These are phyloP conservation scores for Quadroppia sp. DNA, from an alignment of 2,888 invertebrate species.

Conservation along the genomic window DNA sequence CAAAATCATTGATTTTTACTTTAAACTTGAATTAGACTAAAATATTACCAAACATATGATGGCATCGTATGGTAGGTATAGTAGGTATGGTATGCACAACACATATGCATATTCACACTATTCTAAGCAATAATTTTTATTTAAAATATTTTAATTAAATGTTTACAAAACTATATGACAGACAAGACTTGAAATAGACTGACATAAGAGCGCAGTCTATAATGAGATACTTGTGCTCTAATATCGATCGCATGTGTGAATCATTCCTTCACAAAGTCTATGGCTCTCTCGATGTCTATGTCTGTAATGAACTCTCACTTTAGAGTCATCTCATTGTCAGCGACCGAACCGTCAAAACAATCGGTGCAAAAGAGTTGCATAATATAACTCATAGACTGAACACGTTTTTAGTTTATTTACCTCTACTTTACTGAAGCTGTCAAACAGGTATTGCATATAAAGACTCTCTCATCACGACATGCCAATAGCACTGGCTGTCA, in stretches of 20 bases:
- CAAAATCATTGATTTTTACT: conserved; percentile 2
- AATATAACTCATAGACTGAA: background rate
- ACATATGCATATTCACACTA: too few species aligned
- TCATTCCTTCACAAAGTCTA: background rate
- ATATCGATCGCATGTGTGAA: background rate
- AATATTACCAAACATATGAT: background rate
- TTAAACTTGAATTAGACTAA: background rate
- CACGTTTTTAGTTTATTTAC: conserved; percentile 28
- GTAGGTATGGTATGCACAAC: too few species aligned
- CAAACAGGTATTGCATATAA: background rate
- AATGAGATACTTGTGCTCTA: too few species aligned
- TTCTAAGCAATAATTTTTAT: too few species aligned
- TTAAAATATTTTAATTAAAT: background rate
- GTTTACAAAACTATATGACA: background rate
- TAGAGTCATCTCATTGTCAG: background rate
- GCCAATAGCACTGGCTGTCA: background rate
- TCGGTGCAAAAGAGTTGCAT: conserved; percentile 29
- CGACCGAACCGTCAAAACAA: conserved; percentile 24
- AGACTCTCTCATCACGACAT: background rate
- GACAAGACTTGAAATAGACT: background rate
- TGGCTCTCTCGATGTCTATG: background rate
- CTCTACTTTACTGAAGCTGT: background rate
- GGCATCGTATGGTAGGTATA: too few species aligned
- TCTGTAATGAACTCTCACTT: background rate
- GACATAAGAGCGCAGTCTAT: background rate